Base-by-base conservation (phyloP, 2,888 invertebrate genomes). In the Tachina grossa region DNA sequence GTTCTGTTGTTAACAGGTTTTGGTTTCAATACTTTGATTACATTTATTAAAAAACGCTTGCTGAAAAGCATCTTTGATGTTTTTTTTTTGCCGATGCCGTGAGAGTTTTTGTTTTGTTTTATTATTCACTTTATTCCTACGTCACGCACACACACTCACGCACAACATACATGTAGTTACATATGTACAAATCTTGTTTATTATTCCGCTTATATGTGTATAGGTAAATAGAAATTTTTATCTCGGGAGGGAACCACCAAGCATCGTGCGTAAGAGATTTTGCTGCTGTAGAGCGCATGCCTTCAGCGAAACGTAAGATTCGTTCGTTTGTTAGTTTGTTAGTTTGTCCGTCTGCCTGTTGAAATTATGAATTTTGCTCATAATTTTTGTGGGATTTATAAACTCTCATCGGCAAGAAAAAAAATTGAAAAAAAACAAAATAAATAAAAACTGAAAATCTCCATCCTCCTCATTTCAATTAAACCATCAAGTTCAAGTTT, bases 401-500 rank as follows among this genome's bases (percentile, higher is more conserved):
- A 31, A 31, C 31, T 87, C 85, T 80, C 76, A 68, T 55, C 41
- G 16, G 55, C 47, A 76, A 11, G 16, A 61, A 55, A 45, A 51
- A 68, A 39, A 49, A 4, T 6, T 4, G 31, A 4, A 10, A 59
- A 3, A 66, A 47, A 57, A 45, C 13, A 68, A 43, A 51, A 49
- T 16, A 47, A 59, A 31, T 31, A 31, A 13, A 61, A 75, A 72
- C 14, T 61, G 31, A 53, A 68, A 74, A 81, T 80, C 80, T 80
- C 80, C 51, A 65, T 65, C 43, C 51, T 65, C 49, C 51, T 63
- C 78, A 66, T 57, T n/a, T 68, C 16, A 76, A 78, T 81, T 65
- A 68, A 69, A 82, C 55, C 76, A 79, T 83, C 86, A 87, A 87
- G 86, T 87, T 87, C 87, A 87, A 87, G 87, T 86, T 83, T 71